Base-by-base conservation (phyloP, 2,888 invertebrate genomes). In the Psylliodes chrysocephalus region DNA sequence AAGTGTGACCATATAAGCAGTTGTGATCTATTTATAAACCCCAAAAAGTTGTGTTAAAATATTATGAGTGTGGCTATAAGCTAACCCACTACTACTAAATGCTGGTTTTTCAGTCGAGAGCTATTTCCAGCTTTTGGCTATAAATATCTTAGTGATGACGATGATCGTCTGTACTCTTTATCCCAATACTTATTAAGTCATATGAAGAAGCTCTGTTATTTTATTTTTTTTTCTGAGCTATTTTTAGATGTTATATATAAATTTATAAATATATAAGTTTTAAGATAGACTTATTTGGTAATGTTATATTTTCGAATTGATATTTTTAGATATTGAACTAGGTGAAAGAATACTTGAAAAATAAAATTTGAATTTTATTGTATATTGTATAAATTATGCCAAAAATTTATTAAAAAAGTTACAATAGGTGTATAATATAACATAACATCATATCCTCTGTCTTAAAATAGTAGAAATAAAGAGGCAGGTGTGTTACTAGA, bases 401-500 rank as follows among this genome's bases (percentile, higher is more conserved):
- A 70, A 72, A 73, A 68, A 46, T 63, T 68, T 71, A 67, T 68
- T 73, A 66, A 68, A 71, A 73, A 73, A 70, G 69, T 70, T 73
- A 70, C 71, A 72, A 71, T 68, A 61, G 67, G 3, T 49, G 67
- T 69, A 68, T 70, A 71, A 70, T 69, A 71, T 71, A 70, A 56
- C 15, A 44, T 57, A 57, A 57, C 57, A 57, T 57, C 57, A 49
- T 57, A 47, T 49, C 49, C 49, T 69, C 64, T 53, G 55, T 66
- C 30, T 55, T 65, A 63, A 68, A 67, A 60, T 63, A 66, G 68
- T 63, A 63, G 66, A 73, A 75, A 72, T 71, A 69, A 71, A 28
- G 66, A 74, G 72, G 74, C 75, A 75, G 74, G 75, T 68, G n/a
- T 73, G 67, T 71, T 75, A 73, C 72, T 75, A 74, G 70, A 74